Percentiles rank a stretch among this genome's conserved stretches.
Conservation (phyloP, 1,140 invertebrate genomes). For the Hyphantria cunea region DNA sequence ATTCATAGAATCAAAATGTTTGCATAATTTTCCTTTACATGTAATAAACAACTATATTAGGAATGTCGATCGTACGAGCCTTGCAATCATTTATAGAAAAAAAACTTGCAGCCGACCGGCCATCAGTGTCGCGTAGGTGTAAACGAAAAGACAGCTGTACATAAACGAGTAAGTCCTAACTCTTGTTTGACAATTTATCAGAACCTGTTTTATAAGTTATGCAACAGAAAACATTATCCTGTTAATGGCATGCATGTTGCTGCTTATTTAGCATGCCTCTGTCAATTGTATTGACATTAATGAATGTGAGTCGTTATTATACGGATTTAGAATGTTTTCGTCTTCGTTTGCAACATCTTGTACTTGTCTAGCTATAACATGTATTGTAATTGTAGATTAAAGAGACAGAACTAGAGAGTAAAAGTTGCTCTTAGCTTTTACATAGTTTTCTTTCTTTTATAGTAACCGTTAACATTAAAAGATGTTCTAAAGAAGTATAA, state of each 20-base stretch:
- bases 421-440: no score
- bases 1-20: not conserved
- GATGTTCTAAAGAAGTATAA: no score
- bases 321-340: slow-evolving; percentile 24
- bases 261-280: slow-evolving; percentile 56
- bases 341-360: slow-evolving; percentile 3
- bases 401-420: no score
- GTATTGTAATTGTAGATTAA: no score
- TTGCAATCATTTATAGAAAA: slow-evolving; percentile 60
- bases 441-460: no score
- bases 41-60: slow-evolving; percentile 38
- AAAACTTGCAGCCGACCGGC: slow-evolving; percentile 41
- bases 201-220: slow-evolving; percentile 74
- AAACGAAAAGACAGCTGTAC: slow-evolving; percentile 60
- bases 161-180: slow-evolving; percentile 50
- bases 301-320: slow-evolving; percentile 16
- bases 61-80: slow-evolving; percentile 33
- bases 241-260: slow-evolving; percentile 54
- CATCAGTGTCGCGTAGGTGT: slow-evolving; percentile 62
- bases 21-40: slow-evolving; percentile 5
- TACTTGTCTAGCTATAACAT: not conserved
- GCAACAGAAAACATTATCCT: slow-evolving; percentile 67
- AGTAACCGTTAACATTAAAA: no score
- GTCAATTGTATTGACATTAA: slow-evolving; percentile 60
- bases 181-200: slow-evolving; percentile 67